These are phyloP conservation scores for Bradysia coprophila DNA, from an alignment of 1,140 invertebrate genomes.

Conservation along the genomic window DNA sequence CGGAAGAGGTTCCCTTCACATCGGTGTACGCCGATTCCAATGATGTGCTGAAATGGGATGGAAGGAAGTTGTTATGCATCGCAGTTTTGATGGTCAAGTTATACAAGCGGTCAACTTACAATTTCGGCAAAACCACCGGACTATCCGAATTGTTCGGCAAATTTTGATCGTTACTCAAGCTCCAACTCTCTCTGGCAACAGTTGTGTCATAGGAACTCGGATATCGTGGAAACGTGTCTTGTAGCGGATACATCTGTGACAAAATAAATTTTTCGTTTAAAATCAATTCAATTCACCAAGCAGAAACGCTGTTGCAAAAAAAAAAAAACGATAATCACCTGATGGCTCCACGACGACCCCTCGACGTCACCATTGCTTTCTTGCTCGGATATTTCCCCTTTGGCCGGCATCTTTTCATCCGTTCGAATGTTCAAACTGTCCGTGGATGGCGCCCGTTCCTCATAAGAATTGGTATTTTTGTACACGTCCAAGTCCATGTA, in stretches of 20 bases:
- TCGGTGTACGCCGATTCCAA: not conserved
- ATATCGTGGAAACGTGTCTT: not conserved
- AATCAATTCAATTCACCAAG: not conserved
- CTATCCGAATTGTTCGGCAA: not conserved
- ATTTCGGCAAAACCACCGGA: not conserved
- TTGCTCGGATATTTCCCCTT: conserved; percentile 62
- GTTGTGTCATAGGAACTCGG: conserved; percentile 4
- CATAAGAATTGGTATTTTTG: conserved; percentile 4
- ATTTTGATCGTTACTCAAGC: conserved; percentile 9
- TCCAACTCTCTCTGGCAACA: conserved; percentile 12
- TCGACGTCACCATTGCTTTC: conserved; percentile 61
- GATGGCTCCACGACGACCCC: conserved; percentile 36
- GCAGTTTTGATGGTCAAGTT: too few species aligned
- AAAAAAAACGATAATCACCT: conserved; percentile 14
- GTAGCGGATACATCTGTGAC: not conserved
- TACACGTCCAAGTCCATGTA: conserved; percentile 3
- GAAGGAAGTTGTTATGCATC: too few species aligned
- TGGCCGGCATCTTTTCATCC: conserved; percentile 65
- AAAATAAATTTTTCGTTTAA: not conserved
- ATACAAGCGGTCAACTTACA: too few species aligned
- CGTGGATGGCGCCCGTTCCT: conserved; percentile 11
- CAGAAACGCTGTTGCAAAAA: not conserved
- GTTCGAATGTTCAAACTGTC: conserved; percentile 48
- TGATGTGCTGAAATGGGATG: conserved; percentile 10
- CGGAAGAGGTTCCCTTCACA: not conserved